These are phyloP conservation scores for Resseliella maxima DNA, from an alignment of 2,888 invertebrate species.

Conservation along the genomic window DNA sequence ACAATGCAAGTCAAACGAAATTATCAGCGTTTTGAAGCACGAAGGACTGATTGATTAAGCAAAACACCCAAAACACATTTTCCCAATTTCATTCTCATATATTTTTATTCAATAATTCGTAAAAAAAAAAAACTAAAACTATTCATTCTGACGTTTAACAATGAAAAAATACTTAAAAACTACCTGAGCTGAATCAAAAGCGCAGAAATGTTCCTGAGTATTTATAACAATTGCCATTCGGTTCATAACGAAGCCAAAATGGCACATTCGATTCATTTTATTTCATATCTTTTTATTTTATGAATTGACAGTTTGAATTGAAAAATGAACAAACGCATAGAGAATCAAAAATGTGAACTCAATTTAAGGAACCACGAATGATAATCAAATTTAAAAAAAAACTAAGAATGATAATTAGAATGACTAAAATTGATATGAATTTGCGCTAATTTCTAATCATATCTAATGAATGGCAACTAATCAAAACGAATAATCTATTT, in stretches of 20 bases:
- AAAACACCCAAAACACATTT: neutral
- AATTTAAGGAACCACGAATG: no score
- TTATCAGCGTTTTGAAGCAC: neutral
- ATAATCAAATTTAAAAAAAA: no score
- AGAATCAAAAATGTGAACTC: no score
- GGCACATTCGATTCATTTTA: neutral
- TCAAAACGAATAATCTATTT: no score
- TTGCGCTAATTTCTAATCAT: no score
- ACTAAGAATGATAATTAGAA: no score
- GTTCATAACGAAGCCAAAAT: no score
- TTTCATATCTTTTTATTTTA: neutral
- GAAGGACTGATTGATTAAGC: neutral
- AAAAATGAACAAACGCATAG: no score
- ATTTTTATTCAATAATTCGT: neutral
- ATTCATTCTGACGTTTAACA: neutral
- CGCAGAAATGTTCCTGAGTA: neutral
- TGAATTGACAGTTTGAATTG: no score
- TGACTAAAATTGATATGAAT: no score
- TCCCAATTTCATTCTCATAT: neutral
- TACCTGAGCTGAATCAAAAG: neutral
- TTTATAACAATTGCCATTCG: neutral
- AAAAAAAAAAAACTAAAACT: neutral
- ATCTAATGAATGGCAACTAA: no score
- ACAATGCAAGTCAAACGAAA: neutral
- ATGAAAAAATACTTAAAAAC: no score